Conservation (phyloP, 2,797 vertebrate genomes). For the Myotis vivesi region DNA sequence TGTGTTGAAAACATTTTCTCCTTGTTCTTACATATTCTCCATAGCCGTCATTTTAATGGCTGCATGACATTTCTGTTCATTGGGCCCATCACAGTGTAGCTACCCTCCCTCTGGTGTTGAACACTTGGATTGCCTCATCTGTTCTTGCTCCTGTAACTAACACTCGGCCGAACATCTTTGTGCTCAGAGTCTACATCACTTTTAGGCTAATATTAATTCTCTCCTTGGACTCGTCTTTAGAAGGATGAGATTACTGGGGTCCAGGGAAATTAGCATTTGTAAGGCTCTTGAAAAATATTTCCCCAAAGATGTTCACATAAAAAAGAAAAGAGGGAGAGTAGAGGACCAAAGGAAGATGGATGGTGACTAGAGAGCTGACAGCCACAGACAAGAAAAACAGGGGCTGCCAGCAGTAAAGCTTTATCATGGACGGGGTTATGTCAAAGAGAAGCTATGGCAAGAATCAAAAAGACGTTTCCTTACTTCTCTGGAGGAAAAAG, state of each 20-base stretch:
- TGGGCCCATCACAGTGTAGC: not conserved
- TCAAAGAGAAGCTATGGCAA: not conserved
- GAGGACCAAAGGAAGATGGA: not conserved
- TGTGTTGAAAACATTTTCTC: not conserved
- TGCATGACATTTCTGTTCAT: not conserved
- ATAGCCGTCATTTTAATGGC: not conserved
- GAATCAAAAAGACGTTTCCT: conserved; percentile 20
- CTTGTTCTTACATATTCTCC: not conserved
- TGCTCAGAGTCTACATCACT: not conserved
- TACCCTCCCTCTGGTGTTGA: not conserved
- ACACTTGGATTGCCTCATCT: not conserved
- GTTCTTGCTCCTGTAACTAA: conserved; percentile 14
- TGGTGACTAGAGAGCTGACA: not conserved
- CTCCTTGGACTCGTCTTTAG: conserved; percentile 19
- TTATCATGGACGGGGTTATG: not conserved
- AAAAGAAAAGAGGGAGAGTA: not conserved
- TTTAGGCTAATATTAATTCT: conserved; percentile 52
- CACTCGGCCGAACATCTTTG: not conserved
- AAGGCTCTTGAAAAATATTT: conserved; percentile 39
- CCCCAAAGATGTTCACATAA: not conserved
- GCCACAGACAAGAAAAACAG: not conserved
- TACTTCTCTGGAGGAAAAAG: not conserved
- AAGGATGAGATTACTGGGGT: not conserved
- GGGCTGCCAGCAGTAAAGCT: not conserved
- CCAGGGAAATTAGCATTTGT: not conserved